Base-by-base conservation (phyloP, 2,113 vertebrate species). In the Lagenorhynchus albirostris region DNA sequence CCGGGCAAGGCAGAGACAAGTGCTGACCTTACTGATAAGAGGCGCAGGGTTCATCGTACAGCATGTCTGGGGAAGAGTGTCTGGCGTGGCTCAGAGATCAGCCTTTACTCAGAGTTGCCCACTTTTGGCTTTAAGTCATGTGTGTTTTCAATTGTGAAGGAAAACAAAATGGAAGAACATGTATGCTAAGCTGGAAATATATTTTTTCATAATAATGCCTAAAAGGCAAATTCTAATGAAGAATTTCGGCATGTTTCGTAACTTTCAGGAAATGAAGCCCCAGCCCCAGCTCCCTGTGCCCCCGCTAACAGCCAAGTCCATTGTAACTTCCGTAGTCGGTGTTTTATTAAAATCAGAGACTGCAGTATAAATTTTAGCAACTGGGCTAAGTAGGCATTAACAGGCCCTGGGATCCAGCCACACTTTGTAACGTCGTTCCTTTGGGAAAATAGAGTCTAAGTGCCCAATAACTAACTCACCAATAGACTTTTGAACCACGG, bases 311-410 rank as follows among this genome's bases (percentile, higher is more conserved):
- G 85, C 85, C 87, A 91, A 94, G 82, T 86, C 95, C 58, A 80
- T 93, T 93, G 82, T 89, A 95, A 91, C 93, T 89, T 77, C 53
- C 58, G 91, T 98, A 98, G 97, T 97, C 97, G 71, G 76, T 73
- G 97, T 97, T 96, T 97, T 97, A 97, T 98, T 97, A 96, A 97
- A 97, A 95, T 97, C 96, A 94, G 89, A 92, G 85, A 91, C 84
- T 74, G 41, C 36, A 58, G 89, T 97, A 97, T 97, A 97, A 96
- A 91, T 96, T 97, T 97, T 98, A 97, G 96, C 80, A n/a, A 95
- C 55, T 73, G 70, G 74, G 82, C 89, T 97, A 97, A 97, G 38
- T 92, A 96, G 94, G 95, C 74, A 95, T 98, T 97, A 98, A 97
- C 86, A 89, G 91, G 74, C 85, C 68, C 68, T 94, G 86, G 92